Conservation (phyloP, 2,888 invertebrate genomes). For the Blastobasis adustella region DNA sequence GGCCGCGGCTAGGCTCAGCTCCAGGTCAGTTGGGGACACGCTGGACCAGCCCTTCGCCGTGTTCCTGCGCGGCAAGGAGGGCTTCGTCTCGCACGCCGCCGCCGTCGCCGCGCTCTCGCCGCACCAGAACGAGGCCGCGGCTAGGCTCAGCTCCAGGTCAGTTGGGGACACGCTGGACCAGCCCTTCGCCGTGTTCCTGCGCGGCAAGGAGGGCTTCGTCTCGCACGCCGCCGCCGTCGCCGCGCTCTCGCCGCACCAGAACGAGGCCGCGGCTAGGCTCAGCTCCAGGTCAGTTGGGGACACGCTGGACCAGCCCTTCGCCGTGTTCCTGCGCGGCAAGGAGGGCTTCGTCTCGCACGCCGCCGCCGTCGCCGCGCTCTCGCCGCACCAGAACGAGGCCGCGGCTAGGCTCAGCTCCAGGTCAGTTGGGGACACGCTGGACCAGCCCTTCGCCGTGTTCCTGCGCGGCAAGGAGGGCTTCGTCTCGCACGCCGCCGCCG, state of each 20-base stretch:
- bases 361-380: slow-evolving; percentile 78
- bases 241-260: slow-evolving; percentile 84
- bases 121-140: slow-evolving; percentile 89
- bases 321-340: slow-evolving; percentile 94
- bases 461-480: slow-evolving; percentile 94
- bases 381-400: slow-evolving; percentile 87
- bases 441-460: slow-evolving; percentile 93
- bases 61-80: slow-evolving; percentile 94
- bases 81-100: slow-evolving; percentile 79
- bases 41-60: slow-evolving; percentile 92
- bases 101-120: slow-evolving; percentile 79
- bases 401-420: slow-evolving; percentile 82
- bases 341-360: slow-evolving; percentile 85
- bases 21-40: slow-evolving; percentile 84
- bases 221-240: slow-evolving; percentile 76
- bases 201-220: slow-evolving; percentile 92
- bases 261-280: slow-evolving; percentile 86
- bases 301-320: slow-evolving; percentile 90
- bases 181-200: slow-evolving; percentile 95
- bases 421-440: slow-evolving; percentile 87
- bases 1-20: slow-evolving; percentile 83
- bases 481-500: slow-evolving; percentile 73
- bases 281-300: slow-evolving; percentile 83
- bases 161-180: slow-evolving; percentile 87
- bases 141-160: slow-evolving; percentile 79